These are phyloP conservation scores for Notodonta dromedarius DNA, from an alignment of 2,888 invertebrate species.

Conservation along the genomic window DNA sequence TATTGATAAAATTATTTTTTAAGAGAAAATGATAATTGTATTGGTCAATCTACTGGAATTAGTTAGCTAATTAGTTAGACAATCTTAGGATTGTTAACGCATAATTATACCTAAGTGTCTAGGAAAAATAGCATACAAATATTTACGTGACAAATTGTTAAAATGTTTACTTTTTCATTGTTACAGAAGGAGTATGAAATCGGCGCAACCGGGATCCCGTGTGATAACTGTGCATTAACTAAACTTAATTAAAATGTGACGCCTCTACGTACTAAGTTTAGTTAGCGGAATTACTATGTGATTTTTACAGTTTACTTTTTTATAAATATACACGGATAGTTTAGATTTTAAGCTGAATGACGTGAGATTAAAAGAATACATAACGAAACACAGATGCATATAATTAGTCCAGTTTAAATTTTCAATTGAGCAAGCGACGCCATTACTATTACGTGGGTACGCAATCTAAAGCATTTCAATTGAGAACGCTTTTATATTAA, in stretches of 20 bases:
- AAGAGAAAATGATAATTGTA: too few species aligned
- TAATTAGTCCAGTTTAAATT: conserved; percentile 27
- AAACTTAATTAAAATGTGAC: conserved; percentile 54
- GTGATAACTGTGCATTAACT: conserved; percentile 75
- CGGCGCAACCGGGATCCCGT: conserved; percentile 51
- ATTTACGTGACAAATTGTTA: conserved; percentile 7
- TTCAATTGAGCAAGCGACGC: conserved; percentile 13
- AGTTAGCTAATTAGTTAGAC: too few species aligned
- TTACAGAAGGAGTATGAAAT: conserved; percentile 60
- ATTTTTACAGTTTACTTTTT: conserved; percentile 68
- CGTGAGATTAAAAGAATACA: conserved; percentile 43
- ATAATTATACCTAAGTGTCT: too few species aligned
- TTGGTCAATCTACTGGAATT: too few species aligned
- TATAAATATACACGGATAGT: conserved; percentile 63
- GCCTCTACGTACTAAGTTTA: conserved; percentile 62
- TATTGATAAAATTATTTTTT: too few species aligned
- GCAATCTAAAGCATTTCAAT: conserved; percentile 20
- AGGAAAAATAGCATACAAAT: too few species aligned
- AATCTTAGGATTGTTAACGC: too few species aligned
- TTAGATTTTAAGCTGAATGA: conserved; percentile 46
- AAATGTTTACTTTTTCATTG: conserved; percentile 47
- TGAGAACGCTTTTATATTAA: conserved; percentile 6
- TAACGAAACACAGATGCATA: conserved; percentile 39
- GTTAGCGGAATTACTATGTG: conserved; percentile 80
- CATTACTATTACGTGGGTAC: not conserved